Base-by-base conservation (phyloP, 2,888 invertebrate species). In the Acanthosoma haemorrhoidale region DNA sequence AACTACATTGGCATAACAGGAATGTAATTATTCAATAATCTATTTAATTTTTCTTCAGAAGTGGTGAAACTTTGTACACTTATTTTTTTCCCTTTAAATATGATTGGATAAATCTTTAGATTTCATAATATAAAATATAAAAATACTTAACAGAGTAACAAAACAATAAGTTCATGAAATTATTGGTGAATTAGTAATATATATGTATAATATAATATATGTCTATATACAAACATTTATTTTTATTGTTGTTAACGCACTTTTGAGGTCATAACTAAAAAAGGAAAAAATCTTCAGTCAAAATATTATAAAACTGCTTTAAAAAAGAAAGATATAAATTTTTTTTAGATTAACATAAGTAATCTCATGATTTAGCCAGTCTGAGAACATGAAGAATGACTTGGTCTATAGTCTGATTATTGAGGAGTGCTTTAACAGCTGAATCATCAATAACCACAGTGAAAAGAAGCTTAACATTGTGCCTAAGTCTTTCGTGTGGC, bases 401-500 rank as follows among this genome's bases (percentile, higher is more conserved):
- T 80, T 94, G 92, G 80, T 94, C 93, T 66, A 94, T 91, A 70
- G 92, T 90, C 80, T 92, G 90, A 68, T 91, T 92, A 77, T 90
- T 90, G 58, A 94, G 83, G 77, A 94, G 84, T 51, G 88, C 86
- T 76, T 91, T 89, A 9, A 92, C 88, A 70, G 88, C 87, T 76
- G 88, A 87, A 79, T 93, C 92, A 78, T 93, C 92, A 73, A 90
- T 87, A 58, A 92, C 92, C 73, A 91, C 90, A 0, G 90, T 87
- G 79, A 93, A 92, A n/a, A 90, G 81, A 41, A 92, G 83, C 77
- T 92, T 93, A 15, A 91, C 86, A 80, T 92, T 93, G 80, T 92
- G 91, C 13, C 93, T 84, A 79, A 92, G 84, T 69, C 90, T 83
- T 39, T 84, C 83, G 84, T 69, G 82, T 78, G 72, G 87, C 84